phyloP scores from a whole-genome alignment of 2,888 invertebrate species.

The Apotomis turbidana region DNA sequence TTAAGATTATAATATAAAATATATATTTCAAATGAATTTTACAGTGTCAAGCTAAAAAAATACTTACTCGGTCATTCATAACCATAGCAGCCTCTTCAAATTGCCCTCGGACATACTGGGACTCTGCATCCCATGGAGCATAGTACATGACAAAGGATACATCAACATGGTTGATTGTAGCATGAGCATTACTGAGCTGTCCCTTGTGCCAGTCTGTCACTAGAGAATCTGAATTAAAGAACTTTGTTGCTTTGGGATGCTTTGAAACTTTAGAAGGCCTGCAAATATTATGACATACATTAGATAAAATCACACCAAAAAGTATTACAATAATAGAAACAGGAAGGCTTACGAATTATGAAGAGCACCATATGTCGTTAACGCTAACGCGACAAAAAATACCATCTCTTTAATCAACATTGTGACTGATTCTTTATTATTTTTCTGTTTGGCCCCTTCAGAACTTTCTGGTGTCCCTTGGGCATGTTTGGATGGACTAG shows the following conservation, averaged over 20 bases:
- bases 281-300: slow-evolving; percentile 45
- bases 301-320: background rate
- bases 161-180: slow-evolving; percentile 86
- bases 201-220: slow-evolving; percentile 92
- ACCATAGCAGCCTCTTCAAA: slow-evolving; percentile 89
- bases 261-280: slow-evolving; percentile 73
- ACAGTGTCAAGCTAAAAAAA: background rate
- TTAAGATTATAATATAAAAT: too few species aligned
- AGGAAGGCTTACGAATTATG: slow-evolving; percentile 86
- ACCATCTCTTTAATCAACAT: slow-evolving; percentile 86
- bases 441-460: slow-evolving; percentile 65
- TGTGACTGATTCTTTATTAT: slow-evolving; percentile 73
- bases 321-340: slow-evolving; percentile 26
- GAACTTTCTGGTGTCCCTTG: slow-evolving; percentile 65
- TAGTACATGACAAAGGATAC: slow-evolving; percentile 96
- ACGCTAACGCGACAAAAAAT: slow-evolving; percentile 85
- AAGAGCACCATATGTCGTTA: slow-evolving; percentile 88
- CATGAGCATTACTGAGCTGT: slow-evolving; percentile 86
- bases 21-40: too few species aligned
- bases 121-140: slow-evolving; percentile 97
- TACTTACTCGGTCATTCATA: slow-evolving; percentile 87
- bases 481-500: slow-evolving; percentile 72
- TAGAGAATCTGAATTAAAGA: slow-evolving; percentile 87
- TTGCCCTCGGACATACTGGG: slow-evolving; percentile 88
- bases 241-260: slow-evolving; percentile 85